Evolutionary conservation across 2,113 vertebrate genomes (phyloP), one percentile per base, ranked within the genome.

Genomic region (Paracanthobrama guichenoti): DNA sequence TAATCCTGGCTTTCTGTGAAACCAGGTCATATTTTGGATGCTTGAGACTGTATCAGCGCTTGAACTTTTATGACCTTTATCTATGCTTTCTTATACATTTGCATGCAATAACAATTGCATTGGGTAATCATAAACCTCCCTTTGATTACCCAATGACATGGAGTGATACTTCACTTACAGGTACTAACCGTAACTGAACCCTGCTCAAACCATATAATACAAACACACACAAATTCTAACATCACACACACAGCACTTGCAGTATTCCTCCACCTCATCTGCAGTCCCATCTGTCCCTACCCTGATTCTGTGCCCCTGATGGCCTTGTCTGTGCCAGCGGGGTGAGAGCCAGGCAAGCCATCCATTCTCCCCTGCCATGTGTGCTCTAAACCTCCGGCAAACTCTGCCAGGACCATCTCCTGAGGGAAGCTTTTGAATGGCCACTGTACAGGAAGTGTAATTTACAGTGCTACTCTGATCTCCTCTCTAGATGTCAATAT

Each of bases 391-490:
- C 76, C 76, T 46, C 57, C 57, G 13, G 60, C 48, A 82, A 82
- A 39, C 11, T 9, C 57, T 64, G 72, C 82, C 71, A 75, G 55
- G 12, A 9, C 22, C 2, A 1, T 28, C 72, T 64, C 57, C 50
- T 1, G 42, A 9, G 26, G 57, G n/a, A 72, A 64, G 69, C n/a
- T 13, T 83, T 57, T 57, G 69, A 46, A 74, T 50, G 44, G 55
- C 24, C 57, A 50, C 72, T 50, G 71, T 60, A 35, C 39, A 80
- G 53, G 31, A 80, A 62, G 5, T 80, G 31, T 57, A 86, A 91
- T 91, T 85, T 90, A 84, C 79, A 85, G 66, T 74, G 0, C 14
- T 83, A 89, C 91, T 91, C 79, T 64, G 53, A 53, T 55, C 4
- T 20, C 79, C 83, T 86, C n/a, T 62, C n/a, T 24, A 44, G 35